A percentile compares a stretch with the other conserved stretches of the same genome.
Evolutionary conservation across 2,888 invertebrate genomes (phyloP).

Genomic region (Miltochrista miniata): DNA sequence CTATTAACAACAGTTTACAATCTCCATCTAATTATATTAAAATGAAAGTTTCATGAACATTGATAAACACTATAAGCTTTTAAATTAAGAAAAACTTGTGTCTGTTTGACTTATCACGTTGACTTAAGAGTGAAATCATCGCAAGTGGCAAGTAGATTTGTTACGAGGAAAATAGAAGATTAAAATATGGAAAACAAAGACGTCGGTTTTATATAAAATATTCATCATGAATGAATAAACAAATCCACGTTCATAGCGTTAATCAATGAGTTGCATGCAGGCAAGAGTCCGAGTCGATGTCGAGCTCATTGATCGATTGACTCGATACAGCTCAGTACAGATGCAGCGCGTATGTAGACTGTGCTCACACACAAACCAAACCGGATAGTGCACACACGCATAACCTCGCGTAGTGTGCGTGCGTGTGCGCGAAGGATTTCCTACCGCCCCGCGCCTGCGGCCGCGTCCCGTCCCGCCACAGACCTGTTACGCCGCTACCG

Average conservation of each 20-base stretch:
- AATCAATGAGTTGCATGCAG: constrained; percentile 83
- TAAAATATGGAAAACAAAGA: constrained; percentile 58
- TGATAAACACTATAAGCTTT: constrained; percentile 9
- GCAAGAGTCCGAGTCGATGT: constrained; percentile 74
- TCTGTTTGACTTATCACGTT: constrained; percentile 8
- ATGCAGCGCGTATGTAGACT: constrained; percentile 47
- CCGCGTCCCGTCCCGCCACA: constrained; percentile 66
- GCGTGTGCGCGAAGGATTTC: constrained; percentile 78
- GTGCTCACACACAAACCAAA: constrained; percentile 68
- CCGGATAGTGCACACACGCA: constrained; percentile 77
- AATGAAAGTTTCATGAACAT: too few relatives aligned
- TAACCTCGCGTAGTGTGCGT: constrained; percentile 54
- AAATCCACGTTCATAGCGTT: constrained; percentile 82
- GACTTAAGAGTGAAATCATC: constrained; percentile 7
- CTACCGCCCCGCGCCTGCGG: constrained; percentile 72
- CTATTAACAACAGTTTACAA: too few relatives aligned
- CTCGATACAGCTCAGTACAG: constrained; percentile 68
- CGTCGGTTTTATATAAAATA: constrained; percentile 73
- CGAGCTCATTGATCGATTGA: constrained; percentile 83
- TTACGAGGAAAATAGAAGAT: constrained; percentile 20
- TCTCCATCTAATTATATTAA: too few relatives aligned
- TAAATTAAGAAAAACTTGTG: constrained; percentile 15
- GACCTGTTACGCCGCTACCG: constrained; percentile 83
- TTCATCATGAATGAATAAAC: constrained; percentile 82
- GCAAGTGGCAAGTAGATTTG: constrained; percentile 11